Base-by-base conservation (phyloP, 2,888 invertebrate species). In the Cephus pygmeus region DNA sequence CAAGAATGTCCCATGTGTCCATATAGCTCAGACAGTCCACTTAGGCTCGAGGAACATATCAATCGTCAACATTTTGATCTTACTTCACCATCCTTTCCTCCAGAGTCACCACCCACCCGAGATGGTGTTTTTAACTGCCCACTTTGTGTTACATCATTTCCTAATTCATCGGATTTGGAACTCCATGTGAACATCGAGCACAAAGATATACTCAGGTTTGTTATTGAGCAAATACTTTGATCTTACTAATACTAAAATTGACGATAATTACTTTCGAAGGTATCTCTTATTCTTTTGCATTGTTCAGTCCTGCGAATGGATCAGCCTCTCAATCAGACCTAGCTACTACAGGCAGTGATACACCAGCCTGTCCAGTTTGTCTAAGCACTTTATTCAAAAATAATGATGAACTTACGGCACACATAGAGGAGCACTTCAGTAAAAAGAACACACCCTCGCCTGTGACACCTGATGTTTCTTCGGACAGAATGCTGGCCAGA, bases 111-210 rank as follows among this genome's bases (percentile, higher is more conserved):
- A 79, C 87, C 89, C n/a, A 84, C 88, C 12, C 83, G 86, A 33
- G 90, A 90, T 68, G 86, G 87, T 81, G 91, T 92, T 12, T 96
- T 94, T 85, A 94, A 95, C 82, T 97, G 97, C 89, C 97, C 97
- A 0, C 93, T 97, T 73, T 97, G 97, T 91, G 94, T 94, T 80
- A 94, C 94, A 83, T 93, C 94, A 75, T 96, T 96, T 88, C 93
- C 94, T 74, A 95, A 95, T 84, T 94, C 95, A n/a, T 94, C 95
- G 3, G 96, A 96, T 89, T 93, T 97, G 76, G 97, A 97, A 91
- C 92, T 96, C 75, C 97, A 97, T 89, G 97, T 97, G 1, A 97
- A 97, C 92, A 95, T 96, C 79, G 96, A 96, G 87, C 97, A 97
- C 90, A 93, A 94, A 87, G 97, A 97, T 92, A 95, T 96, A 84